A percentile compares a stretch with the other conserved stretches of the same genome.
These are phyloP conservation scores for Gallinago stenura DNA, from an alignment of 2,797 vertebrate genomes.

Conservation along the genomic window DNA sequence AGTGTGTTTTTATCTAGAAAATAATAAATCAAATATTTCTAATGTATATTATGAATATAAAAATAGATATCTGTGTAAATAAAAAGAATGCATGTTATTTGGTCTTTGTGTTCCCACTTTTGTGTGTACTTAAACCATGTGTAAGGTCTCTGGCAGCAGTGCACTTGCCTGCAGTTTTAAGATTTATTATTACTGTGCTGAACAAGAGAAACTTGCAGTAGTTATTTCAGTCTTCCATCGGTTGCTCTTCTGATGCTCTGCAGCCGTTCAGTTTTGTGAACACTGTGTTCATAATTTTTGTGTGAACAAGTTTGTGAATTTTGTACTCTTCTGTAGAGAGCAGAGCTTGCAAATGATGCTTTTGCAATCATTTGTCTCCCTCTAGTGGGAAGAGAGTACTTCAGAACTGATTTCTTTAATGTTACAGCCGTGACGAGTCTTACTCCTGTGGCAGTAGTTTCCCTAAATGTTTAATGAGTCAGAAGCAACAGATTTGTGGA, in stretches of 20 bases:
- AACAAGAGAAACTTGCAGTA: background rate
- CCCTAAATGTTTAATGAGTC: background rate
- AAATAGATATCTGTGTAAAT: background rate
- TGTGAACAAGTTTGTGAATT: background rate
- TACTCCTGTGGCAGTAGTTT: background rate
- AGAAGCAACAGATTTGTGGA: background rate
- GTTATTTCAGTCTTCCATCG: background rate
- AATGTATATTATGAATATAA: background rate
- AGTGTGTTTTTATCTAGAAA: background rate
- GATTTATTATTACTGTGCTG: background rate
- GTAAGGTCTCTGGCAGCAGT: background rate
- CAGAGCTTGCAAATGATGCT: background rate
- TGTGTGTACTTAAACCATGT: background rate
- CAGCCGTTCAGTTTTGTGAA: background rate
- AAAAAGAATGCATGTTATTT: background rate
- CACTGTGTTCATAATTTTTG: too few species aligned
- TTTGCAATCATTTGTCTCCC: constrained; percentile 54
- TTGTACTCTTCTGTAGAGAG: background rate
- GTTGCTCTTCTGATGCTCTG: background rate
- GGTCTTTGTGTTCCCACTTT: background rate
- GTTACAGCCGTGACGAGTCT: background rate
- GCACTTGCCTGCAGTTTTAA: background rate
- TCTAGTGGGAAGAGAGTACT: constrained; percentile 44
- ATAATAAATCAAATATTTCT: background rate
- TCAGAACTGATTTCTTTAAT: background rate